Conservation (phyloP, 2,113 vertebrate species). For the Sigmodon hispidus region DNA sequence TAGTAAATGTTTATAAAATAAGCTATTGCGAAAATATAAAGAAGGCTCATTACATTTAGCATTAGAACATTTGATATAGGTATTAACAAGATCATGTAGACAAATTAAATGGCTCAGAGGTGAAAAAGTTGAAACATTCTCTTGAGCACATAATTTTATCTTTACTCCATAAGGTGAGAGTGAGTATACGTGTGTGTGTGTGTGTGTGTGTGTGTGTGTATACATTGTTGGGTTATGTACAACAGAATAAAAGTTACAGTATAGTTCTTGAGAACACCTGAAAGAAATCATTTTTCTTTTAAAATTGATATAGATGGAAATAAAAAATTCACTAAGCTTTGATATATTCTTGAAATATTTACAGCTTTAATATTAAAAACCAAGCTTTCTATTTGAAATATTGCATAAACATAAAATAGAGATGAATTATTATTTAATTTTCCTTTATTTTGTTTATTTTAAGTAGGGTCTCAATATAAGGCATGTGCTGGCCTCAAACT, state of each 20-base stretch:
- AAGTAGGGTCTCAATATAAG: neutral
- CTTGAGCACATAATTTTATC: neutral
- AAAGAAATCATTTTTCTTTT: conserved; percentile 8
- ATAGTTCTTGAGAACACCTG: neutral
- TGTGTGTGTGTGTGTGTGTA: neutral
- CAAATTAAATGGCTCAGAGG: neutral
- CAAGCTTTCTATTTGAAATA: conserved; percentile 43
- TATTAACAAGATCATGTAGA: neutral
- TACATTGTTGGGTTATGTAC: neutral
- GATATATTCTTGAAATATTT: conserved; percentile 33
- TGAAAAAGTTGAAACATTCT: neutral
- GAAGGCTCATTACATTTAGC: neutral
- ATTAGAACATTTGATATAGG: conserved; percentile 7
- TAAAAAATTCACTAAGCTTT: conserved; percentile 29
- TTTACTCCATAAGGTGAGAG: neutral
- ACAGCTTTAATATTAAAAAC: conserved; percentile 30
- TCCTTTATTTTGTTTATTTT: neutral
- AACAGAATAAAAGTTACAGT: conserved; percentile 18
- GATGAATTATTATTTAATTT: conserved; percentile 54
- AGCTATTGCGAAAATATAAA: neutral
- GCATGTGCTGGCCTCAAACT: neutral
- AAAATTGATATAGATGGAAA: neutral
- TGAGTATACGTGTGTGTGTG: neutral
- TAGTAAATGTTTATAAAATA: neutral
- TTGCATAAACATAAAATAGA: conserved; percentile 41